These are phyloP conservation scores for Polyploca ridens DNA, from an alignment of 2,888 invertebrate genomes.

Conservation along the genomic window DNA sequence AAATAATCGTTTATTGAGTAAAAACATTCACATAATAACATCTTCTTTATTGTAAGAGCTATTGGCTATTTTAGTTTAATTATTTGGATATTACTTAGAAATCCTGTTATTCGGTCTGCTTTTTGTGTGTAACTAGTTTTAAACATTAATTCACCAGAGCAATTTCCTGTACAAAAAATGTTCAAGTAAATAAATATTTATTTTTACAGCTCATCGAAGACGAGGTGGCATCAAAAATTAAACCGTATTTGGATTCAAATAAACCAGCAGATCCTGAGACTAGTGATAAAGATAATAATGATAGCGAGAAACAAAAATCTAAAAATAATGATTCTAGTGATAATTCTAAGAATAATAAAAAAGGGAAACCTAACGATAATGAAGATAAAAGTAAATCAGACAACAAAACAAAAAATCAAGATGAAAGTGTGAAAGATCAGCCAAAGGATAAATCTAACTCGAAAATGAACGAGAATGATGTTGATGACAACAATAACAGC, in stretches of 20 bases:
- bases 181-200: no score
- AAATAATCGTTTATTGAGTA: no score
- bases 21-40: no score
- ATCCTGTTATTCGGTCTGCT: no score
- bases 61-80: no score
- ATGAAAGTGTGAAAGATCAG: background rate
- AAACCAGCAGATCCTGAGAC: background rate
- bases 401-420: background rate
- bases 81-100: no score
- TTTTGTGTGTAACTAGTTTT: no score
- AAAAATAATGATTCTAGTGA: background rate
- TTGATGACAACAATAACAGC: constrained; percentile 25
- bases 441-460: constrained; percentile 15
- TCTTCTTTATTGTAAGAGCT: no score
- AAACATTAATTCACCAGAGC: no score
- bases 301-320: background rate
- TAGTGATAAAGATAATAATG: background rate
- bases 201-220: constrained; percentile 48
- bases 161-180: no score
- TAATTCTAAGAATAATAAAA: background rate
- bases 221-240: constrained; percentile 40
- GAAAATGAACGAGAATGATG: constrained; percentile 8
- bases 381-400: background rate
- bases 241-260: background rate
- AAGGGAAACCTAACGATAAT: background rate